phyloP scores from a whole-genome alignment of 2,113 vertebrate genomes.

The Callionymus lyra region DNA sequence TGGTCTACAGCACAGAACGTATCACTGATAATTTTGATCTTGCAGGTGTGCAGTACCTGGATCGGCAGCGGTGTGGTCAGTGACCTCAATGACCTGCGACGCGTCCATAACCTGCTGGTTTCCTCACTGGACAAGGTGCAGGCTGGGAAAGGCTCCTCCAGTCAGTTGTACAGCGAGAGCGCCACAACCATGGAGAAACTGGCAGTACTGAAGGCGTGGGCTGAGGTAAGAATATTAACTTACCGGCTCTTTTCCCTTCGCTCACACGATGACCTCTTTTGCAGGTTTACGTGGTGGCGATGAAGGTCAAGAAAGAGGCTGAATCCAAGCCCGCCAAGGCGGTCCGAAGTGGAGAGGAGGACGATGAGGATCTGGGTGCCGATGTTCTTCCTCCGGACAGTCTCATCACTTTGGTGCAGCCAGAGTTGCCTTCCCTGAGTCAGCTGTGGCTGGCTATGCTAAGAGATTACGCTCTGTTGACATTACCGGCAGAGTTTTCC shows the following conservation, averaged over 20 bases:
- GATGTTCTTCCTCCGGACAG: slow-evolving; percentile 89
- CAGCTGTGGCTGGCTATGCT: slow-evolving; percentile 90
- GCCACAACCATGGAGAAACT: slow-evolving; percentile 97
- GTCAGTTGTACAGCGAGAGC: slow-evolving; percentile 94
- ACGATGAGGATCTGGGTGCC: slow-evolving; percentile 70
- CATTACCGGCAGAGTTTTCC: slow-evolving; percentile 91
- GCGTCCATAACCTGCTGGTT: slow-evolving; percentile 94
- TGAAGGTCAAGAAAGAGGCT: slow-evolving; percentile 95
- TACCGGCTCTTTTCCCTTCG: neutral
- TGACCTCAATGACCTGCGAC: slow-evolving; percentile 91
- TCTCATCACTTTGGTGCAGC: slow-evolving; percentile 89
- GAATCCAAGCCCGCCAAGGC: slow-evolving; percentile 70
- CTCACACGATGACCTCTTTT: neutral
- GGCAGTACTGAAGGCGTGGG: slow-evolving; percentile 94
- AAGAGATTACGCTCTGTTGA: slow-evolving; percentile 91
- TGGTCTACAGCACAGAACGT: too few species aligned
- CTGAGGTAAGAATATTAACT: slow-evolving; percentile 72
- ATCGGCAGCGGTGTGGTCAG: slow-evolving; percentile 97
- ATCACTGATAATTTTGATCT: too few species aligned
- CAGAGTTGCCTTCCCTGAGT: slow-evolving; percentile 86
- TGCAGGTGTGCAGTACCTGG: slow-evolving; percentile 93
- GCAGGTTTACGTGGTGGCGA: slow-evolving; percentile 93
- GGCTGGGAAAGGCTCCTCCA: slow-evolving; percentile 86
- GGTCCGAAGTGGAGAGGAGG: slow-evolving; percentile 65
- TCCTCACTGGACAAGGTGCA: slow-evolving; percentile 96